phyloP scores from a whole-genome alignment of 2,113 vertebrate species.

The Nymphicus hollandicus region DNA sequence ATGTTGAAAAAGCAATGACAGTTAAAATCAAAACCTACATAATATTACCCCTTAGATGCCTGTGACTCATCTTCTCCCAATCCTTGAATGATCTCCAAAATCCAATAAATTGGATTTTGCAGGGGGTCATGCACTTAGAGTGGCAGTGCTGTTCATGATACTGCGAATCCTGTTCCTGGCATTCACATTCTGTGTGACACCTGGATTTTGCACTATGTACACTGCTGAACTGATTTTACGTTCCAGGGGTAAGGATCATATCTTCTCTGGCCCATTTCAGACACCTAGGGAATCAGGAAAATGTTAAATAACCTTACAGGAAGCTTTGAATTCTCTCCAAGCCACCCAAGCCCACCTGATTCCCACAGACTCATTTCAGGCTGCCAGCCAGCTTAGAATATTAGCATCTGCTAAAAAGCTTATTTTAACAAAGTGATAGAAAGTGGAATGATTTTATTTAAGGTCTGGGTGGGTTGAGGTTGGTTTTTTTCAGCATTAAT shows the following conservation, averaged over 20 bases:
- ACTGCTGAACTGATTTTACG: not conserved
- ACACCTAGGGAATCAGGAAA: not conserved
- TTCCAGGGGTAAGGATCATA: rapidly evolving
- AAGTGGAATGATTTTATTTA: constrained; percentile 12
- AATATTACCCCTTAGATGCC: not conserved
- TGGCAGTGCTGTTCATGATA: not conserved
- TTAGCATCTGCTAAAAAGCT: constrained; percentile 16
- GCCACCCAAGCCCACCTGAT: not conserved
- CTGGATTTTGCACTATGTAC: not conserved
- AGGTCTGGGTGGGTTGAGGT: not conserved
- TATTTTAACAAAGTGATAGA: constrained; percentile 6
- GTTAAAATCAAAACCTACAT: not conserved
- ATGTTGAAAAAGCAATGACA: not conserved
- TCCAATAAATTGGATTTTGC: not conserved
- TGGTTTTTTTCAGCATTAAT: not conserved
- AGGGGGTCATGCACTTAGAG: not conserved
- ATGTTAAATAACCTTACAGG: not conserved
- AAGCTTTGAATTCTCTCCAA: not conserved
- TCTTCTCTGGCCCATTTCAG: not conserved
- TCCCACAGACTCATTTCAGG: not conserved
- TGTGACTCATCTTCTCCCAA: not conserved
- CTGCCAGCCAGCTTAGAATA: constrained; percentile 4
- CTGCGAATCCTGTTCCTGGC: not conserved
- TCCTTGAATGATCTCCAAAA: not conserved
- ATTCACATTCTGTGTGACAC: not conserved